Evolutionary conservation across 2,888 invertebrate species (phyloP).

Genomic region (Mesorhabditis sp.): DNA sequence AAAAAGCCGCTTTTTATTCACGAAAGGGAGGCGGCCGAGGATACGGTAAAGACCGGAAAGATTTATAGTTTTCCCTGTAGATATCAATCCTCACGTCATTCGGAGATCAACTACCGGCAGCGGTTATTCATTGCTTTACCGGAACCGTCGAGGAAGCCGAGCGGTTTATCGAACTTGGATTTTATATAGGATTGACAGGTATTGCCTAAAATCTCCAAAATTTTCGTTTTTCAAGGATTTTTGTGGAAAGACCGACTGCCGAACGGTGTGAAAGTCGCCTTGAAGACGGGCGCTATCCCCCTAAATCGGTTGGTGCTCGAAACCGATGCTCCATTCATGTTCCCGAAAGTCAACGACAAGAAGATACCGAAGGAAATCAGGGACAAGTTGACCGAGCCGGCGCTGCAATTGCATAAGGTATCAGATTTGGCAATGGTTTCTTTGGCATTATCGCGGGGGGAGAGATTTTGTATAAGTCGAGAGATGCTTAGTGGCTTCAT

Average conservation of each 20-base stretch:
- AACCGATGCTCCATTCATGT: conserved; percentile 93
- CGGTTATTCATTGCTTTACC: conserved; percentile 85
- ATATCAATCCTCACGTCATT: neutral
- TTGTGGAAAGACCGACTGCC: conserved; percentile 88
- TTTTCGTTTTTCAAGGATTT: conserved; percentile 66
- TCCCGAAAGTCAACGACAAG: conserved; percentile 71
- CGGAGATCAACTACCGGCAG: conserved; percentile 68
- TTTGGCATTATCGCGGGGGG: no score
- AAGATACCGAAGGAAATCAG: conserved; percentile 83
- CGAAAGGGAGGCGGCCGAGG: conserved; percentile 84
- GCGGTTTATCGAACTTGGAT: conserved; percentile 78
- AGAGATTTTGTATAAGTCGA: no score
- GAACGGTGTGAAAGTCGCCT: conserved; percentile 77
- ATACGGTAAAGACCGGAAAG: conserved; percentile 70
- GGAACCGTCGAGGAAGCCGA: conserved; percentile 80
- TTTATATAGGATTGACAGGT: conserved; percentile 80
- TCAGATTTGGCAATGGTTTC: no score
- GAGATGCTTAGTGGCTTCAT: neutral
- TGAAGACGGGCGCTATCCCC: conserved; percentile 77
- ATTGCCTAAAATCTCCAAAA: conserved; percentile 7
- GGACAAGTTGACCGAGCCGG: conserved; percentile 65
- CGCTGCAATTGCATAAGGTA: conserved; percentile 30
- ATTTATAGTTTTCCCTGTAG: neutral
- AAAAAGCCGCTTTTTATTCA: conserved; percentile 84
- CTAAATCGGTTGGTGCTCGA: conserved; percentile 81